A percentile compares a stretch with the other conserved stretches of the same genome.
Conservation (phyloP, 2,113 vertebrate genomes). For the Odocoileus hemionus region DNA sequence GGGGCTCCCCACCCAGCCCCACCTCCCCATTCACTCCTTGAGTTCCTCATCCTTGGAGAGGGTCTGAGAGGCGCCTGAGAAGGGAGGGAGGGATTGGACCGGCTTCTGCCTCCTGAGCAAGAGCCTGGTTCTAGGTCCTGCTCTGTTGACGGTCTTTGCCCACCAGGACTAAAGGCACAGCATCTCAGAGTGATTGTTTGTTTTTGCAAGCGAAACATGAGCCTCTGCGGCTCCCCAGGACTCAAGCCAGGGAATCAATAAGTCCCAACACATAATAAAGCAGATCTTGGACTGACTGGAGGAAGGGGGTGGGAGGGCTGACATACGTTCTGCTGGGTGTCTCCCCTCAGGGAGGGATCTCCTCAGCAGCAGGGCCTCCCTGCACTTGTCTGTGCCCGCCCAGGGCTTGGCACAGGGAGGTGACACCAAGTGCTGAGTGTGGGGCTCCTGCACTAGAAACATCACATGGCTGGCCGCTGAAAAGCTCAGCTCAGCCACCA, state of each 20-base stretch:
- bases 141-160: background rate
- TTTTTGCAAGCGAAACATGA: constrained; percentile 57
- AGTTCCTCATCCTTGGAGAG: background rate
- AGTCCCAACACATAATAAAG: constrained; percentile 38
- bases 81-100: background rate
- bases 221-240: background rate
- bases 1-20: background rate
- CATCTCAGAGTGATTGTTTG: constrained; percentile 29
- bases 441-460: background rate
- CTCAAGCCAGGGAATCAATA: background rate
- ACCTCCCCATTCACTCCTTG: background rate
- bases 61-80: background rate
- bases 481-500: background rate
- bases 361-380: background rate
- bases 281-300: background rate
- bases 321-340: too few species aligned
- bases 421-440: background rate
- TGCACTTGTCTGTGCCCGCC: background rate
- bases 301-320: background rate
- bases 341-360: background rate
- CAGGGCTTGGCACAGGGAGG: background rate
- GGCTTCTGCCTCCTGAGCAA: background rate
- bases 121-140: background rate
- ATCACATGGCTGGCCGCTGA: background rate
- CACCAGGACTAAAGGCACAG: constrained; percentile 13